Evolutionary conservation across 2,797 vertebrate genomes (phyloP).

Genomic region (Geotrypetes seraphini): DNA sequence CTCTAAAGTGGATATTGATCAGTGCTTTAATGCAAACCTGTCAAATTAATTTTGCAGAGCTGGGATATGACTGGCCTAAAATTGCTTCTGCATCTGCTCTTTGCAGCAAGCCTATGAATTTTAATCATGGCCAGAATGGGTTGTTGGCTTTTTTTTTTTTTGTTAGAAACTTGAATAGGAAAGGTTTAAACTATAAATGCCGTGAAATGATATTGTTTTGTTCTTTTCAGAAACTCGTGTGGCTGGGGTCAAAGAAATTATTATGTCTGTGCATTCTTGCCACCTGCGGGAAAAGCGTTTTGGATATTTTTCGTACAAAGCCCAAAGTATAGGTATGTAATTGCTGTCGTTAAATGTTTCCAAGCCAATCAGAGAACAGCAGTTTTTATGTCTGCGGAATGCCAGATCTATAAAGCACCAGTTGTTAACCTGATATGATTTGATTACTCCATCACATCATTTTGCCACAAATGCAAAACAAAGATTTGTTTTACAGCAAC

Average conservation of each 20-base stretch:
- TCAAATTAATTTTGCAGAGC: conserved; percentile 99
- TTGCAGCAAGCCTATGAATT: conserved; percentile 84
- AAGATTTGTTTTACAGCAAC: too few species aligned
- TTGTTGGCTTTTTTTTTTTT: conserved; percentile 73
- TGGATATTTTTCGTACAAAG: conserved; percentile 28
- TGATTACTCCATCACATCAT: too few species aligned
- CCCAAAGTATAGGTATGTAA: conserved; percentile 25
- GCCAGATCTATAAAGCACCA: conserved; percentile 1
- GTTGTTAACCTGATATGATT: too few species aligned
- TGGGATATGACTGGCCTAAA: conserved; percentile 90
- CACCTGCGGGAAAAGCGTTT: conserved; percentile 48
- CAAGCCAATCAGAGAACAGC: conserved; percentile 30
- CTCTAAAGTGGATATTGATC: conserved; percentile 99
- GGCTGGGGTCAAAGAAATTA: conserved; percentile 75
- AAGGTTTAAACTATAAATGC: conserved; percentile 79
- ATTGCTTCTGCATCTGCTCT: conserved; percentile 87
- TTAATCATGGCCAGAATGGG: conserved; percentile 89
- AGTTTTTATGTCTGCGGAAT: conserved; percentile 7
- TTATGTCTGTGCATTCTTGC: conserved; percentile 62
- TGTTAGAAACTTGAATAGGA: conserved; percentile 77
- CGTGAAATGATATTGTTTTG: conserved; percentile 69
- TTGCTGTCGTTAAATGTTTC: conserved; percentile 25
- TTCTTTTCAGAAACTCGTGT: conserved; percentile 67
- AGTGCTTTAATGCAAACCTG: conserved; percentile 99
- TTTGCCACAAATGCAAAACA: too few species aligned